These are phyloP conservation scores for Heptranchias perlo DNA, from an alignment of 2,113 vertebrate genomes.

Conservation along the genomic window DNA sequence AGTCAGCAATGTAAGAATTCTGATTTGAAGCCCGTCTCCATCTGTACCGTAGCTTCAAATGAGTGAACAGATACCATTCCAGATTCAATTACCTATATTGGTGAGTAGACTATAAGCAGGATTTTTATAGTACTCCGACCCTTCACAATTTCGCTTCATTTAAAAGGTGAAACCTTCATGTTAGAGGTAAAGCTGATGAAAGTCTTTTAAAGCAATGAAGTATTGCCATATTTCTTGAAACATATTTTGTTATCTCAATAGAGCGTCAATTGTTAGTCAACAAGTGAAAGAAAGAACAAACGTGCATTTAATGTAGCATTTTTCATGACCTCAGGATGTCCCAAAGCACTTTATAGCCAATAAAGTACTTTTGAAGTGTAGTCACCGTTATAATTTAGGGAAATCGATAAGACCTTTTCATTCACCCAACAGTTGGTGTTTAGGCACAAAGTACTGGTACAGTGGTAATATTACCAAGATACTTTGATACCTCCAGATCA, in stretches of 20 bases:
- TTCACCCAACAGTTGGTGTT: background rate
- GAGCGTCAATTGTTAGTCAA: background rate
- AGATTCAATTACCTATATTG: background rate
- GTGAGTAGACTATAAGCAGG: background rate
- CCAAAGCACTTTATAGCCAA: background rate
- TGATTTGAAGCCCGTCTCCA: background rate
- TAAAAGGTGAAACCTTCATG: background rate
- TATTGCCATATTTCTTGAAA: background rate
- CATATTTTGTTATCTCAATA: background rate
- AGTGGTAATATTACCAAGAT: background rate
- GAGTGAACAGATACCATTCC: background rate
- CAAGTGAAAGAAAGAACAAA: background rate
- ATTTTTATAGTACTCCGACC: background rate
- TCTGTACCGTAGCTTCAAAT: background rate
- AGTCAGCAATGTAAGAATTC: background rate
- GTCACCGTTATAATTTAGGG: background rate
- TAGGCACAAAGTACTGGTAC: background rate
- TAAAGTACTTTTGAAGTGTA: background rate
- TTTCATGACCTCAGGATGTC: no score
- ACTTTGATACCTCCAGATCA: background rate
- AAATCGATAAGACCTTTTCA: background rate
- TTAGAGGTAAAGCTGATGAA: background rate
- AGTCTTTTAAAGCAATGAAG: background rate
- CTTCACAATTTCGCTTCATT: background rate
- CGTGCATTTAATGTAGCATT: background rate